These are phyloP conservation scores for Eriosoma lanigerum DNA, from an alignment of 1,140 invertebrate species.

Conservation along the genomic window DNA sequence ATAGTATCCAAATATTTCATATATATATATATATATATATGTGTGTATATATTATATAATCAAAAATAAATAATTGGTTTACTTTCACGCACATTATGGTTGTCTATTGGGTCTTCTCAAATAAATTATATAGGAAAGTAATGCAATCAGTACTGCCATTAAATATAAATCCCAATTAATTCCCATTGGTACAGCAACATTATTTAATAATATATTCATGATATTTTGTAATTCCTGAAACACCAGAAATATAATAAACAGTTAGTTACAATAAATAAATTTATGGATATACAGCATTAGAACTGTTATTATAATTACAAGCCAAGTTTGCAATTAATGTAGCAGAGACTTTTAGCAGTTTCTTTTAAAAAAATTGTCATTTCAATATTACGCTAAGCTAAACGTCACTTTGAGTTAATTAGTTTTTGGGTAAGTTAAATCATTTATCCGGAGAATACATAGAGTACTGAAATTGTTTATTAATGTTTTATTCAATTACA, in stretches of 20 bases:
- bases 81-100: conserved; percentile 21
- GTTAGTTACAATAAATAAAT: not conserved
- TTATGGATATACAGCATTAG: too few species aligned
- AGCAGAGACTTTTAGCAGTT: too few species aligned
- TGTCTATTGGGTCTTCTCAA: conserved; percentile 46
- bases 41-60: too few species aligned
- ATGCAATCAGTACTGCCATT: conserved; percentile 77
- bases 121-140: conserved; percentile 80
- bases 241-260: not conserved
- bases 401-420: too few species aligned
- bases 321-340: too few species aligned
- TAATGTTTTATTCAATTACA: too few species aligned
- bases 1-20: conserved; percentile 34
- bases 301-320: not conserved
- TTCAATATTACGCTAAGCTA: too few species aligned
- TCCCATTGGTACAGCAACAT: conserved; percentile 62
- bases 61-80: not conserved
- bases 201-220: conserved; percentile 11
- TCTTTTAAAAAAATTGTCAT: too few species aligned
- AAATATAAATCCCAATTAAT: conserved; percentile 94
- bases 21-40: too few species aligned
- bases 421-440: too few species aligned
- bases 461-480: too few species aligned
- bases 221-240: conserved; percentile 25
- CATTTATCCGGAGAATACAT: too few species aligned